A percentile compares a stretch with the other conserved stretches of the same genome.
These are phyloP conservation scores for Campodea augens DNA, from an alignment of 1,140 invertebrate species.

Conservation along the genomic window DNA sequence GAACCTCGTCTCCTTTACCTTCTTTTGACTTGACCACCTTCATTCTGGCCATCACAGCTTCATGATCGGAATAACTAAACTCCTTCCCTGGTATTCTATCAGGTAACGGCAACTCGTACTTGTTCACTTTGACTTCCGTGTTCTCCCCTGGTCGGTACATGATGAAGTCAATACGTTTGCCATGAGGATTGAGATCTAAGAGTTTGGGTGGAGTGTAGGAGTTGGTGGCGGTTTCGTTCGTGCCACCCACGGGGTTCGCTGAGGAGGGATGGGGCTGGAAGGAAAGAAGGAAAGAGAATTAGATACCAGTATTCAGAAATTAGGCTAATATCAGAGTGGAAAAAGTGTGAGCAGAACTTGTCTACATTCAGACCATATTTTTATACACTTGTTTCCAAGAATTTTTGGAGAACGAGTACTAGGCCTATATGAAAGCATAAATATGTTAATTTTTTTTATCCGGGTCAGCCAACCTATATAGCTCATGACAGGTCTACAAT, in stretches of 20 bases:
- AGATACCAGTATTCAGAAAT: not conserved
- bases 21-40: slow-evolving; percentile 18
- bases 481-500: too few relatives aligned
- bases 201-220: slow-evolving; percentile 44
- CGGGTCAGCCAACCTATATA: too few relatives aligned
- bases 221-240: slow-evolving; percentile 63
- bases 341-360: too few relatives aligned
- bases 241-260: slow-evolving; percentile 29
- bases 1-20: not conserved
- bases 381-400: not conserved
- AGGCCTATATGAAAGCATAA: too few relatives aligned
- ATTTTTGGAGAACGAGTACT: not conserved
- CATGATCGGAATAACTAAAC: slow-evolving; percentile 79
- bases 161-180: slow-evolving; percentile 82
- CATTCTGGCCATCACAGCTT: slow-evolving; percentile 54
- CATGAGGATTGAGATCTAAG: slow-evolving; percentile 37
- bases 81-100: slow-evolving; percentile 43
- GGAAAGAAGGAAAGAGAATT: slow-evolving; percentile 14
- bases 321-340: too few relatives aligned
- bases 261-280: slow-evolving; percentile 6
- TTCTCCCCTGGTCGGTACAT: slow-evolving; percentile 40
- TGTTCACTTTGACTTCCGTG: slow-evolving; percentile 24
- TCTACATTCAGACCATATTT: too few relatives aligned
- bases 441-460: too few relatives aligned
- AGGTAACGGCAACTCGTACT: slow-evolving; percentile 49